Percentiles rank a stretch among this genome's conserved stretches.
Conservation (phyloP, 2,888 invertebrate species). For the Dynastes maya region DNA sequence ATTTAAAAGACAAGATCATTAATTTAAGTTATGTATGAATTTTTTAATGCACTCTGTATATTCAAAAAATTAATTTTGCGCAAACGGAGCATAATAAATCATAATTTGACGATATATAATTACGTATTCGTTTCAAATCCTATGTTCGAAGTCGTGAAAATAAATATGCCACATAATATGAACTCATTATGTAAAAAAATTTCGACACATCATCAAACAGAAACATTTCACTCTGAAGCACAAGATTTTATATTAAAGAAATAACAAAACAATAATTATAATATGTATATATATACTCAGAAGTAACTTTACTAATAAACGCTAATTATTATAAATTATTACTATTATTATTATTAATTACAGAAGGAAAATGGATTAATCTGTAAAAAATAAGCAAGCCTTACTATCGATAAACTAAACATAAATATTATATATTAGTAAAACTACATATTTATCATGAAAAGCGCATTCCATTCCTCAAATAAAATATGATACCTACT, state of each 20-base stretch:
- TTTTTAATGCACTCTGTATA: too few species aligned
- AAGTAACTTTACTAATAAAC: not conserved
- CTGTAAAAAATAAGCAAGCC: conserved; percentile 13
- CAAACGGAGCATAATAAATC: too few species aligned
- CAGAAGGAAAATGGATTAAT: not conserved
- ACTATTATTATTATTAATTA: not conserved
- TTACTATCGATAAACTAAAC: conserved; percentile 6
- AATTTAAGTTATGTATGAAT: too few species aligned
- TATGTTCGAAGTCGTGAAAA: not conserved
- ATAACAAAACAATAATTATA: conserved; percentile 57
- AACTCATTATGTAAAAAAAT: conserved; percentile 53
- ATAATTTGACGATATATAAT: too few species aligned
- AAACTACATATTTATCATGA: conserved; percentile 8
- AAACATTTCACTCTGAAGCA: conserved; percentile 56
- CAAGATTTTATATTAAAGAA: conserved; percentile 54
- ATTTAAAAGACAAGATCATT: too few species aligned
- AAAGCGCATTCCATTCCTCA: conserved; percentile 5
- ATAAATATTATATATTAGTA: not conserved
- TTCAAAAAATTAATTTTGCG: too few species aligned
- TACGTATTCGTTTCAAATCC: too few species aligned
- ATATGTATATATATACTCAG: conserved; percentile 7
- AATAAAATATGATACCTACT: not conserved
- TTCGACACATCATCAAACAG: conserved; percentile 46
- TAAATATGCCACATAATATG: conserved; percentile 21
- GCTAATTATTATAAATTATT: conserved; percentile 15